Evolutionary conservation across 2,797 vertebrate genomes (phyloP), one percentile per base, ranked within the genome.

Genomic region (Anableps anableps): DNA sequence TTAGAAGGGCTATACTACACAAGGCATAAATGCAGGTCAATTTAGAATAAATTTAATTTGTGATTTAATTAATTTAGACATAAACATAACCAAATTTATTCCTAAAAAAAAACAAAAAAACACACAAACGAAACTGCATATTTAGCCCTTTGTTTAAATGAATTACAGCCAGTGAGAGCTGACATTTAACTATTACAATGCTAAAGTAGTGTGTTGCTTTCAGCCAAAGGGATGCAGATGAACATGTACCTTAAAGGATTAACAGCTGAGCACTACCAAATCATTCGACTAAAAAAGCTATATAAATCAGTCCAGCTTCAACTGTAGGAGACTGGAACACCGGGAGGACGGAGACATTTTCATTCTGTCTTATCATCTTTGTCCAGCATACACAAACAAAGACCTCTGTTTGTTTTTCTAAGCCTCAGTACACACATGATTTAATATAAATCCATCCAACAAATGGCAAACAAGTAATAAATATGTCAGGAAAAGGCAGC

Each of bases 341-440:
- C 87, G 64, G 83, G 51, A 76, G 19, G 50, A 48, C 21, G 31
- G 38, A 51, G 78, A 73, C 75, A 90, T 90, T 88, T 86, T 66
- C 80, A 86, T 76, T 76, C 77, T 4, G 72, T 38, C 87, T 91
- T 88, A 91, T 91, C 88, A 62, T 75, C 43, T 13, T 51, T 68
- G 85, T 84, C 90, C 36, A 41, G 19, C 36, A 68, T 68, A 89
- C 72, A 76, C 78, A 79, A 79, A 84, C 75, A 77, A 6, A 23
- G 75, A 16, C 53, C 41, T 26, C 7, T 19, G 38, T 83, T 82
- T 78, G 71, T 85, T 75, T 90, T 72, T 81, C 2, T 68, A 68
- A 76, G 71, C 45, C 60, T 72, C 68, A 50, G 2, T 31, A 62
- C 58, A 77, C 38, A 81, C 45, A 86, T 19, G 41, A 7, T 64